These are phyloP conservation scores for Pitta sordida DNA, from an alignment of 2,113 vertebrate species.

Conservation along the genomic window DNA sequence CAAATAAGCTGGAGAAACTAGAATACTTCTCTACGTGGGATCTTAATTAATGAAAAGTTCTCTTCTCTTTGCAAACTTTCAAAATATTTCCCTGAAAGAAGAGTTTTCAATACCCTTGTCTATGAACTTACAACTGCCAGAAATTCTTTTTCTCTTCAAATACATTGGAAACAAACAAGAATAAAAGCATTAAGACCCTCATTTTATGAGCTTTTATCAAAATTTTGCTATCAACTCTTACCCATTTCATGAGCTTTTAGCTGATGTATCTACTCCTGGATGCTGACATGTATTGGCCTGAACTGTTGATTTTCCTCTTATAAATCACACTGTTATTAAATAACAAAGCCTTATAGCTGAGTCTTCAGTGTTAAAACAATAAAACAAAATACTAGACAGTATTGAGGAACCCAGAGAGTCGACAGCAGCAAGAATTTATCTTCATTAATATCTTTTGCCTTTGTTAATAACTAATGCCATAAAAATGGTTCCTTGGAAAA, in stretches of 20 bases:
- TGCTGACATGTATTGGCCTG: background rate
- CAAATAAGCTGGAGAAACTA: background rate
- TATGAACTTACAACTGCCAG: background rate
- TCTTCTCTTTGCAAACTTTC: background rate
- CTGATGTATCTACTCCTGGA: background rate
- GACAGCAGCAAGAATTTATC: background rate
- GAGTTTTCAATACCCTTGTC: background rate
- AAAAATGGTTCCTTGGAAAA: background rate
- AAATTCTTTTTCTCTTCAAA: background rate
- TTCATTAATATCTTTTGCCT: background rate
- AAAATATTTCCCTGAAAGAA: background rate
- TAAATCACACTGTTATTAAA: background rate
- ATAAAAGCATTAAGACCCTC: background rate
- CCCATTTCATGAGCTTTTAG: background rate
- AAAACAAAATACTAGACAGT: background rate
- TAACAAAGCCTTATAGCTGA: background rate
- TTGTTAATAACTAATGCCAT: background rate
- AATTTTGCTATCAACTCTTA: background rate
- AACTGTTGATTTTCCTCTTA: background rate
- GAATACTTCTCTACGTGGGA: background rate
- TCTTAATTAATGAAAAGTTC: background rate
- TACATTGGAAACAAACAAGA: background rate
- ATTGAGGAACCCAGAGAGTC: background rate
- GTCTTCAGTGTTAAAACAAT: background rate
- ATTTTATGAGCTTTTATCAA: background rate